Base-by-base conservation (phyloP, 2,797 vertebrate genomes). In the Epinephelus coioides region DNA sequence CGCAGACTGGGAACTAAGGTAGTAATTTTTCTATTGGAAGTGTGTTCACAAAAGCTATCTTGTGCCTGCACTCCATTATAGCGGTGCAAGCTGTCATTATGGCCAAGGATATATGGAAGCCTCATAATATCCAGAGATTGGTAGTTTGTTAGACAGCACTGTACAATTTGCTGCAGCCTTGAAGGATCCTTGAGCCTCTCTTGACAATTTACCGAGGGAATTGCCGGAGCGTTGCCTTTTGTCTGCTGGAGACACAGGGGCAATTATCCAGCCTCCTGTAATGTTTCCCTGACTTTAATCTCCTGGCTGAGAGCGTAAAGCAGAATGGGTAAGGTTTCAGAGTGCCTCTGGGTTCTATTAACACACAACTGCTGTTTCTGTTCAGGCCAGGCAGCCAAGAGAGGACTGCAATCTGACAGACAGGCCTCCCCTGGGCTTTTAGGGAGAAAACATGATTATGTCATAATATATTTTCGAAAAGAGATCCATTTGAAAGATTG, bases 231-330 rank as follows among this genome's bases (percentile, higher is more conserved):
- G 81, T 92, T 93, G 85, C 92, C 92, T 94, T 96, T 95, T 95
- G 95, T 96, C 93, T 95, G 91, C 89, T 72, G 79, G 90, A 86
- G 93, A 94, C 65, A 93, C 94, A 86, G 82, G 95, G 94, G 94
- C 94, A 90, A 94, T 96, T 93, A 86, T 91, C 92, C 83, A 92
- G 89, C 93, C 94, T 94, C 92, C 95, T 92, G 95, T 96, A 95
- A 95, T 94, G 94, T 96, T 95, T 95, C 94, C 94, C 93, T 82
- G 84, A 92, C 95, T 96, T 96, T 95, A 96, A 96, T 96, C 95
- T 95, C 94, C 92, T 84, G 93, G 90, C 94, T 93, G 93, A 88
- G 93, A 94, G 94, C 88, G 88, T 94, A 94, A 94, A 94, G 93
- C 93, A 94, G 91, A 94, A 92, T 92, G 91, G 93, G 88, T 95